A percentile compares a stretch with the other conserved stretches of the same genome.
Evolutionary conservation across 1,140 invertebrate genomes (phyloP).

Genomic region (Trissolcus basalis): DNA sequence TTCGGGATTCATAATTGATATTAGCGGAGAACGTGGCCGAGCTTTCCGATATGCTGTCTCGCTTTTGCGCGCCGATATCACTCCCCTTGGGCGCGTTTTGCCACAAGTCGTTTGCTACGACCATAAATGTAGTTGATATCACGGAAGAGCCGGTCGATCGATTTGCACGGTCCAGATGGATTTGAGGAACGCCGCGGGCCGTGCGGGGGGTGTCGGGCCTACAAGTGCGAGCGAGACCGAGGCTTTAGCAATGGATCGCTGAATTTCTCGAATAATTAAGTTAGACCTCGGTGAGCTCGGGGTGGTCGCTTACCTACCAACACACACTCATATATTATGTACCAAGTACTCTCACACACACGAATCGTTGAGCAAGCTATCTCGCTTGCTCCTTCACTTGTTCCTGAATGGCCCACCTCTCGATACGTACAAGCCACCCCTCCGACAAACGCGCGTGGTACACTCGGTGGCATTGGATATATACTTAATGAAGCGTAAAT

Average conservation of each 20-base stretch:
- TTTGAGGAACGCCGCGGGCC: constrained; percentile 38
- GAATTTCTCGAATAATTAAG: constrained; percentile 77
- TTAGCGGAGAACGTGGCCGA: constrained; percentile 29
- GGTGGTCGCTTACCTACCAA: constrained; percentile 74
- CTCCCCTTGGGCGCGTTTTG: constrained; percentile 25
- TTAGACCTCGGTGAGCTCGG: constrained; percentile 73
- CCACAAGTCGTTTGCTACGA: constrained; percentile 50
- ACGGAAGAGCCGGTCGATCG: constrained; percentile 60
- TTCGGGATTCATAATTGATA: constrained; percentile 56
- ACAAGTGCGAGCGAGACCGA: constrained; percentile 44
- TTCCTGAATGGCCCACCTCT: constrained; percentile 44
- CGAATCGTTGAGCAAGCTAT: constrained; percentile 47
- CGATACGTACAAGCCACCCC: constrained; percentile 54
- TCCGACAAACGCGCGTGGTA: constrained; percentile 65
- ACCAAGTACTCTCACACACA: constrained; percentile 54
- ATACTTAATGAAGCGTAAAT: constrained; percentile 78
- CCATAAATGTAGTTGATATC: constrained; percentile 59
- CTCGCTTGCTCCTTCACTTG: constrained; percentile 23
- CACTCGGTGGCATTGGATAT: constrained; percentile 75
- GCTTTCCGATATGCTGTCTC: constrained; percentile 9
- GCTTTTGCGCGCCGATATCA: not conserved
- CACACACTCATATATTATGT: constrained; percentile 75
- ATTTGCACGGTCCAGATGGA: constrained; percentile 63
- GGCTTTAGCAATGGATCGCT: constrained; percentile 74
- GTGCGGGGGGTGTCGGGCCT: constrained; percentile 27